These are phyloP conservation scores for Hemistola chrysoprasaria DNA, from an alignment of 2,888 invertebrate genomes.

Conservation along the genomic window DNA sequence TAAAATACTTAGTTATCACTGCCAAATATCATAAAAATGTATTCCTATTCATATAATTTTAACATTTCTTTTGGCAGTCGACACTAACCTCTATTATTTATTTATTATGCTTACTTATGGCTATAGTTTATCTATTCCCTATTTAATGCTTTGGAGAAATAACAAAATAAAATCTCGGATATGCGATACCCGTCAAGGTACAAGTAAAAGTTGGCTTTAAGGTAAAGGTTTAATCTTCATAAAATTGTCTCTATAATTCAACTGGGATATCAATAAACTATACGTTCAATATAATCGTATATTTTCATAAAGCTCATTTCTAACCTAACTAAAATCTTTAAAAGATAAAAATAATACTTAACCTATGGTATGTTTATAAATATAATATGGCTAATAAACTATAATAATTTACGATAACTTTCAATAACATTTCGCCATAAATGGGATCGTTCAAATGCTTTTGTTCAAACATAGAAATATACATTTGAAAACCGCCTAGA, in stretches of 20 bases:
- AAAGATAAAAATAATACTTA: constrained; percentile 78
- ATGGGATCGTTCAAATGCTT: constrained; percentile 43
- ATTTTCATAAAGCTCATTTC: constrained; percentile 75
- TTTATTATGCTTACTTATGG: constrained; percentile 66
- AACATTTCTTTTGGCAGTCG: constrained; percentile 65
- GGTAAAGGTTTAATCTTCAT: constrained; percentile 58
- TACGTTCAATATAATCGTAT: constrained; percentile 61
- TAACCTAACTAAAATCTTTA: constrained; percentile 77
- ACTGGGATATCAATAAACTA: constrained; percentile 55
- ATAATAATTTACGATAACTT: constrained; percentile 68
- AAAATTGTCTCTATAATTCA: constrained; percentile 57
- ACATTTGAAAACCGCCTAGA: constrained; percentile 62
- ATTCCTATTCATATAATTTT: constrained; percentile 47
- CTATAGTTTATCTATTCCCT: constrained; percentile 61
- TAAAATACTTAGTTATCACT: constrained; percentile 52
- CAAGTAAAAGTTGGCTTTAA: constrained; percentile 69
- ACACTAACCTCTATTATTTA: constrained; percentile 46
- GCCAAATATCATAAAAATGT: constrained; percentile 57
- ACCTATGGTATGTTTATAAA: constrained; percentile 82
- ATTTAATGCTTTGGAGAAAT: constrained; percentile 76
- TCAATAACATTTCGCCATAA: constrained; percentile 51
- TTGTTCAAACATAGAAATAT: constrained; percentile 43
- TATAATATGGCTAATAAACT: constrained; percentile 79
- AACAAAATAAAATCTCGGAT: constrained; percentile 50
- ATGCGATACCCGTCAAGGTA: constrained; percentile 56